These are phyloP conservation scores for Mycteria americana DNA, from an alignment of 2,797 vertebrate species.

Conservation along the genomic window DNA sequence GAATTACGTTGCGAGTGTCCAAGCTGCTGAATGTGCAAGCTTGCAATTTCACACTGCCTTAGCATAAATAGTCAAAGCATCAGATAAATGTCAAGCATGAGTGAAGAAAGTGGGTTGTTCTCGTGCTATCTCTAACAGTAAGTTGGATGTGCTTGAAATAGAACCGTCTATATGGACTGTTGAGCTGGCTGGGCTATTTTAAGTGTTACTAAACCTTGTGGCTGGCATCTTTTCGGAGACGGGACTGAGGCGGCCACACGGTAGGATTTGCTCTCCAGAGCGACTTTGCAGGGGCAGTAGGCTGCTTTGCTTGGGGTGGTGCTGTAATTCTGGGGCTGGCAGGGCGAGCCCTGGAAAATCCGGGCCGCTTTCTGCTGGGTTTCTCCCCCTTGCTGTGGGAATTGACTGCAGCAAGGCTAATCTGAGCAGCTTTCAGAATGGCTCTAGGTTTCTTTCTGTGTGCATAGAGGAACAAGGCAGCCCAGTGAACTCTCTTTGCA, in stretches of 20 bases:
- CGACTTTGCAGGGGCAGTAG: not conserved
- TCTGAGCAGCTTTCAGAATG: not conserved
- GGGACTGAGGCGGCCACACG: not conserved
- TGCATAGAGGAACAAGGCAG: not conserved
- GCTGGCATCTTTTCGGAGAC: constrained; percentile 35
- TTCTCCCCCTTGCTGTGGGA: not conserved
- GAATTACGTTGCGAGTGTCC: not conserved
- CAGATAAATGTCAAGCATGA: constrained; percentile 49
- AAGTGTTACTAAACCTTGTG: constrained; percentile 48
- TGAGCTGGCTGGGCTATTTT: constrained; percentile 61
- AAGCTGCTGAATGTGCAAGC: constrained; percentile 28
- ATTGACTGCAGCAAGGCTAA: not conserved
- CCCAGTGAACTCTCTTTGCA: not conserved
- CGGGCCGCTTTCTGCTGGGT: not conserved
- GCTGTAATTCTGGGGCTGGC: not conserved
- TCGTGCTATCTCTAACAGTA: constrained; percentile 19
- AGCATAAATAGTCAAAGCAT: constrained; percentile 29
- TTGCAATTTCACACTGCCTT: not conserved
- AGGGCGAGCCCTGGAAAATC: not conserved
- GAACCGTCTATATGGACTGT: constrained; percentile 42
- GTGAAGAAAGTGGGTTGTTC: constrained; percentile 27
- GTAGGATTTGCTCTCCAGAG: constrained; percentile 26
- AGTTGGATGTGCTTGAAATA: constrained; percentile 62
- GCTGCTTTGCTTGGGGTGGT: not conserved
- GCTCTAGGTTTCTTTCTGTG: not conserved